These are phyloP conservation scores for Temnopleurus reevesii DNA, from an alignment of 53 echinoderm and acorn worm species.

Conservation along the genomic window DNA sequence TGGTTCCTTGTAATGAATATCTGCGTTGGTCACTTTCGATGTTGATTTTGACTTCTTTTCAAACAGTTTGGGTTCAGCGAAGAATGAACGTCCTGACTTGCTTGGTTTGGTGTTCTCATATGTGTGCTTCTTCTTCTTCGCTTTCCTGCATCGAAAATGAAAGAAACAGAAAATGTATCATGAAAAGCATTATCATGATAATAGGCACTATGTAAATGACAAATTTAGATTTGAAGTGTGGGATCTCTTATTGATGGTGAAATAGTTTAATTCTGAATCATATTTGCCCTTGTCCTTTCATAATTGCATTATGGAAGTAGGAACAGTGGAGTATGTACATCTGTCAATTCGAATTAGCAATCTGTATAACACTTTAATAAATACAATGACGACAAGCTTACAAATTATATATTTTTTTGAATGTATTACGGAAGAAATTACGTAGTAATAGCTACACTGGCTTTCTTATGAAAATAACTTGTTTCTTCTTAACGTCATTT, in stretches of 20 bases:
- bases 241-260: too few species aligned
- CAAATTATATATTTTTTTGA: neutral
- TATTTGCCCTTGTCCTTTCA: too few species aligned
- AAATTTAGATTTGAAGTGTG: neutral
- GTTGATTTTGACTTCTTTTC: conserved; percentile 37
- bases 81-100: conserved; percentile 25
- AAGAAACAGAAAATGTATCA: neutral
- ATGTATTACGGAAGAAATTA: too few species aligned
- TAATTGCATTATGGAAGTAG: too few species aligned
- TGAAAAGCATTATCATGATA: too few species aligned
- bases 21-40: neutral
- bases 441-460: too few species aligned
- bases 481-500: too few species aligned
- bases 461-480: too few species aligned
- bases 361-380: neutral
- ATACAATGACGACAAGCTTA: neutral
- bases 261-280: too few species aligned
- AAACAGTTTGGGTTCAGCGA: conserved; percentile 28
- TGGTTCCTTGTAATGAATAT: conserved; percentile 9
- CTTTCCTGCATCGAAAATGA: conserved; percentile 29
- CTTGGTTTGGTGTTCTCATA: conserved; percentile 55
- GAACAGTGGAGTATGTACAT: neutral
- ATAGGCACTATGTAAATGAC: neutral
- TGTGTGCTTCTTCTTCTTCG: conserved; percentile 48
- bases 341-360: neutral